A percentile compares a stretch with the other conserved stretches of the same genome.
phyloP scores from a whole-genome alignment of 2,888 invertebrate species.

The Eristalis pertinax region DNA sequence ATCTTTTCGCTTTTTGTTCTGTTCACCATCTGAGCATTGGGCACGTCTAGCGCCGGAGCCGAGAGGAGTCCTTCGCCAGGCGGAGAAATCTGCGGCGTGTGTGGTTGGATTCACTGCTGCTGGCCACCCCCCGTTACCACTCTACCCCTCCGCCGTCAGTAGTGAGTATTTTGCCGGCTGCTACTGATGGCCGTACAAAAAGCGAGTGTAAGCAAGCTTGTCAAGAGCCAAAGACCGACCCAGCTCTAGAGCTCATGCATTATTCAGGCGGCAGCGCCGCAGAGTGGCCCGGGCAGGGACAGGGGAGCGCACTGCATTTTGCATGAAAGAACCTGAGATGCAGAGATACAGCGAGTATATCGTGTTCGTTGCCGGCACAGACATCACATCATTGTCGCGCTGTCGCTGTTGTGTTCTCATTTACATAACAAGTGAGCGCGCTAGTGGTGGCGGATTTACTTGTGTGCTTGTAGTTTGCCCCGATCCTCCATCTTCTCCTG shows the following conservation, averaged over 20 bases:
- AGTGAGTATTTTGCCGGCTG: slow-evolving; percentile 18
- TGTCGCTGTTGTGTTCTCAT: slow-evolving; percentile 61
- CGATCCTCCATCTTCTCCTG: no score
- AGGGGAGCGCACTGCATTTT: slow-evolving; percentile 43
- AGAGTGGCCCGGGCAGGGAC: neutral
- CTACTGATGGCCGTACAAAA: neutral
- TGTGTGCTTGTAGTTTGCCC: neutral
- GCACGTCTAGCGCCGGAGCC: neutral
- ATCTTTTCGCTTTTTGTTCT: slow-evolving; percentile 4
- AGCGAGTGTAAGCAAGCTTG: slow-evolving; percentile 62
- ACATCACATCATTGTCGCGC: slow-evolving; percentile 23
- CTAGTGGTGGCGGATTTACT: slow-evolving; percentile 32
- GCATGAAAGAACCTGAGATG: slow-evolving; percentile 29
- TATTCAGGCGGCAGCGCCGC: slow-evolving; percentile 51
- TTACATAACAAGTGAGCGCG: slow-evolving; percentile 69
- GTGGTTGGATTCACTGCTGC: neutral
- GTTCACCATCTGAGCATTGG: slow-evolving; percentile 28
- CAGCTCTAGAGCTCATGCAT: slow-evolving; percentile 59
- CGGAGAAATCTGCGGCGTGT: neutral
- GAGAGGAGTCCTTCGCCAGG: neutral
- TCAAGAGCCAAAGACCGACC: slow-evolving; percentile 53
- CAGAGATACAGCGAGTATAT: slow-evolving; percentile 30
- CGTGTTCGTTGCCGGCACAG: slow-evolving; percentile 14
- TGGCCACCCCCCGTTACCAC: no score
- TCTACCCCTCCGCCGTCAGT: neutral